Base-by-base conservation (phyloP, 2,113 vertebrate species). In the Thamnophis sirtalis region DNA sequence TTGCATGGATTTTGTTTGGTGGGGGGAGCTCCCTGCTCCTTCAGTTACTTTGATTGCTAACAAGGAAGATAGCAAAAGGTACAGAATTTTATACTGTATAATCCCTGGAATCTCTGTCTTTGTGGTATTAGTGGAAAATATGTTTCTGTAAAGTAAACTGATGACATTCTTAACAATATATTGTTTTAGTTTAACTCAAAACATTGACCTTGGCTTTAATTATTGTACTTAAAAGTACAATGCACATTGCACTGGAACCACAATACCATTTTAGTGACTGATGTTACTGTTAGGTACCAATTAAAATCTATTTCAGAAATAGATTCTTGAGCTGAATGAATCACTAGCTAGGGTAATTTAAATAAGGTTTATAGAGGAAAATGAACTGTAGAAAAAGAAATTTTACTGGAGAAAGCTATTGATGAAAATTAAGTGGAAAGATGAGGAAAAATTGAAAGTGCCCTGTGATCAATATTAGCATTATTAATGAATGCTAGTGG, bases 1-100 rank as follows among this genome's bases (percentile, higher is more conserved):
- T 53, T 92, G 93, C 93, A 80, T 90, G 55, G 89, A 85, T 86
- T 56, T 92, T 51, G 26, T 91, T 26, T 43, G 43, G 43, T n/a
- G 43, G 43, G 43, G 43, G 43, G 43, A 43, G 43, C 43, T 43
- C 43, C 43, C 3, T 43, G 43, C 43, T 43, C 43, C 43, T n/a
- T 33, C 84, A 89, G 53, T 93, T 94, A 86, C 2, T 84, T 43
- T 92, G 11, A 91, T 38, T 80, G 33, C 2, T 93, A 73, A 85
- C 50, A 55, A 10, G 28, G 84, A 11, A 56, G 43, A 43, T 80
- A 8, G 15, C 26, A 92, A 80, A 86, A 4, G 3, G 28, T 87
- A 63, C 8, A n/a, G 10, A 50, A n/a, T 68, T 68, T 90, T 60
- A 58, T 58, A 55, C 63, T 68, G 11, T 87, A 84, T n/a, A 26